Evolutionary conservation across 1,140 invertebrate species (phyloP).

Genomic region (Atopsyche davidsoni): DNA sequence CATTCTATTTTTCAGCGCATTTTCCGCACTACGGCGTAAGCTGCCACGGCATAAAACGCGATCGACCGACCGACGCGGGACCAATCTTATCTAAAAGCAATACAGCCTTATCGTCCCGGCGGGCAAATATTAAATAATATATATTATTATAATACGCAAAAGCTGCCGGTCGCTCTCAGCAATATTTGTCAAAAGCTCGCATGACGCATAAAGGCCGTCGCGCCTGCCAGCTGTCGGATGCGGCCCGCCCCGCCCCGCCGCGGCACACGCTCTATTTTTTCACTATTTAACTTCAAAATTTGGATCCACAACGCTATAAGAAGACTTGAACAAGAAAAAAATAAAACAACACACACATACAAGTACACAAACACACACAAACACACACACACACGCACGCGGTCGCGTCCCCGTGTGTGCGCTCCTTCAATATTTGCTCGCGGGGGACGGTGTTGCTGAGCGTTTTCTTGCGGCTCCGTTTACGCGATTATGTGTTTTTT

Average conservation of each 20-base stretch:
- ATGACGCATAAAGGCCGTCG: constrained; percentile 21
- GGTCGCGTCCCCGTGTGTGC: neutral
- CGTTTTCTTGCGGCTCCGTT: no score
- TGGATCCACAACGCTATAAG: constrained; percentile 23
- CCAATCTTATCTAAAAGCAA: no score
- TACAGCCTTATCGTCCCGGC: no score
- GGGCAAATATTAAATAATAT: no score
- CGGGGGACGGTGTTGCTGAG: no score
- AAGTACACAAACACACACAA: no score
- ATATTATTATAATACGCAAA: no score
- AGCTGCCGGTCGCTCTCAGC: constrained; percentile 16
- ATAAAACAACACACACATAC: constrained; percentile 1
- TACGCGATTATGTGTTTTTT: no score
- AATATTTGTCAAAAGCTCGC: constrained; percentile 25
- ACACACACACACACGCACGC: neutral
- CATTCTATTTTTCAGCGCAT: no score
- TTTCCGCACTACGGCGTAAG: no score
- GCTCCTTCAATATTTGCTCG: constrained; percentile 9
- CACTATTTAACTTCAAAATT: constrained; percentile 24
- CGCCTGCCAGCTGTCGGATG: constrained; percentile 29
- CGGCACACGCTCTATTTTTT: constrained; percentile 25
- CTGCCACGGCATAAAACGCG: no score
- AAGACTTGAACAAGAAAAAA: constrained; percentile 12
- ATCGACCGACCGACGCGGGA: no score
- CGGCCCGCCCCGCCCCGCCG: constrained; percentile 15